These are phyloP conservation scores for Brachyhypopomus gauderio DNA, from an alignment of 2,113 vertebrate genomes.

Conservation along the genomic window DNA sequence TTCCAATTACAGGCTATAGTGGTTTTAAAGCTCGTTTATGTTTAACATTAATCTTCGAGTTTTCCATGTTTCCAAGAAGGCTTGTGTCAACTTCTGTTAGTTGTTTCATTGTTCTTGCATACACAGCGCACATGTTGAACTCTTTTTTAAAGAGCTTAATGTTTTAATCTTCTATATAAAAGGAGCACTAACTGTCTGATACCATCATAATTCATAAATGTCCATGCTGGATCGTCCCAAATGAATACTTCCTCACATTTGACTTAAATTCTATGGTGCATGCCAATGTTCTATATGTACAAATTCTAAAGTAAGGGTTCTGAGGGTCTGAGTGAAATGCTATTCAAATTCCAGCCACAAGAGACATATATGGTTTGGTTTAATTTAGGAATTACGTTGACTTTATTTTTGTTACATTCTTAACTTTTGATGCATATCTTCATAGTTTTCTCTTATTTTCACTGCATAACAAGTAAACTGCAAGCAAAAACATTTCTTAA, in stretches of 20 bases:
- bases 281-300: background rate
- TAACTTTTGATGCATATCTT: slow-evolving; percentile 48
- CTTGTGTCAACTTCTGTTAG: background rate
- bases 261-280: background rate
- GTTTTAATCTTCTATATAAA: background rate
- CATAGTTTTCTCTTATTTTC: slow-evolving; percentile 32
- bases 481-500: slow-evolving; percentile 55
- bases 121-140: background rate
- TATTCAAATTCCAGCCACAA: background rate
- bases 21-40: slow-evolving; percentile 37
- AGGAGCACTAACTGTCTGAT: no score
- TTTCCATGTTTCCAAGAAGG: background rate
- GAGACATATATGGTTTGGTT: background rate
- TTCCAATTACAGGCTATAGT: slow-evolving; percentile 37
- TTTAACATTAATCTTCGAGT: slow-evolving; percentile 28
- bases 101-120: slow-evolving; percentile 6
- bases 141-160: background rate
- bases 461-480: slow-evolving; percentile 55
- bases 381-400: slow-evolving; percentile 36
- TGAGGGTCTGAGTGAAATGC: background rate
- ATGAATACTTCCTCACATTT: background rate
- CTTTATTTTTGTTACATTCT: slow-evolving; percentile 54
- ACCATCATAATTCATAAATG: no score
- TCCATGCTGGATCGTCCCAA: no score
- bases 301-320: background rate